phyloP scores from a whole-genome alignment of 2,113 vertebrate species.

The Oreotrochilus melanogaster region DNA sequence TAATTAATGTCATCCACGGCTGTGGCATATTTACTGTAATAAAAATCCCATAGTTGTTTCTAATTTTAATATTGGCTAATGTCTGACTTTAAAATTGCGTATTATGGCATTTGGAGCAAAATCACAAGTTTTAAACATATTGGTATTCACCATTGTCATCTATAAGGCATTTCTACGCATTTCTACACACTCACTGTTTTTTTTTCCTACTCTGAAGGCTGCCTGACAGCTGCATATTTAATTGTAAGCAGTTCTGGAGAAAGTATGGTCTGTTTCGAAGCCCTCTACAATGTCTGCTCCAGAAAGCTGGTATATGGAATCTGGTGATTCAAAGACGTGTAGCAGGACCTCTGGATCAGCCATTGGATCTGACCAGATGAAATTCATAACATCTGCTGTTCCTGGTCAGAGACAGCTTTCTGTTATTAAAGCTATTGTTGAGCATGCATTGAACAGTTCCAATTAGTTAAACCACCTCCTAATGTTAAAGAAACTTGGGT shows the following conservation, averaged over 20 bases:
- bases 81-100: not conserved
- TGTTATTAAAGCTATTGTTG: conserved; percentile 77
- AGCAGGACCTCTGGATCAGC: conserved; percentile 57
- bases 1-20: conserved; percentile 10
- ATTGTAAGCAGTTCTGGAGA: not conserved
- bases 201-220: not conserved
- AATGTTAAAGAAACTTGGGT: conserved; percentile 46
- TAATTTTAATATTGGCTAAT: not conserved
- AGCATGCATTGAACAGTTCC: conserved; percentile 54
- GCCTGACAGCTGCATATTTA: not conserved
- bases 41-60: not conserved
- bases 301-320: conserved; percentile 27
- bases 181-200: not conserved
- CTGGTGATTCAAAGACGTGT: conserved; percentile 55
- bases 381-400: conserved; percentile 57
- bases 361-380: conserved; percentile 61
- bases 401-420: conserved; percentile 17
- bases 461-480: conserved; percentile 71
- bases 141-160: not conserved
- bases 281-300: not conserved
- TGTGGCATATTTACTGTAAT: conserved; percentile 24
- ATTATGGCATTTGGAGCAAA: not conserved
- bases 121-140: not conserved
- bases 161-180: not conserved
- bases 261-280: not conserved